Base-by-base conservation (phyloP, 2,797 vertebrate species). In the Synanceia verrucosa region DNA sequence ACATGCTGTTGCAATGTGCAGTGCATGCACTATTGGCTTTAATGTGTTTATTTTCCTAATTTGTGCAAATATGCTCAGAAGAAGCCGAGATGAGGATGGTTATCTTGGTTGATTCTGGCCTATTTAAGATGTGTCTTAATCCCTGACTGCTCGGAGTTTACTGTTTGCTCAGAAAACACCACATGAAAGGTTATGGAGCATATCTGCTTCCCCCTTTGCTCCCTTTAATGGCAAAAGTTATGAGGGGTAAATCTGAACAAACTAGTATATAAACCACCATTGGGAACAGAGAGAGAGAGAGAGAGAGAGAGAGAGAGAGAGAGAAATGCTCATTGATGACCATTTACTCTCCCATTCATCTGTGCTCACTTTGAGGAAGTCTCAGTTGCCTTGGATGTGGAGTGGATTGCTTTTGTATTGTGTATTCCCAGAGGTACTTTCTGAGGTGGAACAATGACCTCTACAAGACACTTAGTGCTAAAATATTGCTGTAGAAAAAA, bases 261-360 rank as follows among this genome's bases (percentile, higher is more conserved):
- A 41, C 23, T 65, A 69, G 85, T 47, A 67, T 28, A 65, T 21
- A 81, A 81, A 65, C 33, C 24, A 69, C 26, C 56, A 48, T 5
- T 65, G 63, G 75, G 71, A 76, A 29, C 18, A 61, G 28, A 63
- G 34, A 52, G 28, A 73, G 68, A 60, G n/a, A n/a, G n/a, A n/a
- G n/a, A n/a, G n/a, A n/a, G n/a, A n/a, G n/a, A n/a, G n/a, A n/a
- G n/a, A n/a, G n/a, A n/a, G n/a, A n/a, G n/a, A n/a, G n/a, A n/a
- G n/a, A n/a, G n/a, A n/a, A n/a, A n/a, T n/a, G n/a, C 12, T 33
- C 67, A 88, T 89, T 90, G 84, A 88, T 78, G 78, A 80, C 18
- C 31, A 87, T 73, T 79, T 71, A 71, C 50, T 65, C n/a, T 65
- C 52, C 28, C 37, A 79, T 79, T 86, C 29, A 78, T 86, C 76